Conservation (phyloP, 1,140 invertebrate genomes). For the Drosophila nikananu region DNA sequence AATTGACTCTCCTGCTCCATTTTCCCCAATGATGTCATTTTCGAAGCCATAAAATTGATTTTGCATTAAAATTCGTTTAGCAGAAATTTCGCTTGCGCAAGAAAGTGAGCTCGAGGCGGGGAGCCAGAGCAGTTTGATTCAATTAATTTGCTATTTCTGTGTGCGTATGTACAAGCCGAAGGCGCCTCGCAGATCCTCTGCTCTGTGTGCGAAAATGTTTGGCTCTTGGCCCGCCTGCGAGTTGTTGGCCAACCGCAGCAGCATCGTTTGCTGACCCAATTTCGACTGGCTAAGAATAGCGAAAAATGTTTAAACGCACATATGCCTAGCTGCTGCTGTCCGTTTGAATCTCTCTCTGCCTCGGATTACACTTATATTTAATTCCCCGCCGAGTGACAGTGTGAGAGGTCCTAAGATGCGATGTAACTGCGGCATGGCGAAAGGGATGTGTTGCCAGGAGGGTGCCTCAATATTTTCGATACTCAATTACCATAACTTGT, state of each 20-base stretch:
- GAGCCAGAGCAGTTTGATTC: constrained; percentile 53
- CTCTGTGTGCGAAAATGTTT: constrained; percentile 61
- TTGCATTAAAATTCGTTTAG: constrained; percentile 61
- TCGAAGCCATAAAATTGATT: constrained; percentile 58
- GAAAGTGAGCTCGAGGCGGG: constrained; percentile 9
- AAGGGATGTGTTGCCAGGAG: constrained; percentile 3
- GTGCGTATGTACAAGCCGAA: constrained; percentile 15
- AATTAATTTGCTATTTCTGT: constrained; percentile 74
- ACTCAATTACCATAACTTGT: constrained; percentile 13
- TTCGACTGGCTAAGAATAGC: constrained; percentile 68
- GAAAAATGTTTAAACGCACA: constrained; percentile 50
- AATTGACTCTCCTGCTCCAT: constrained; percentile 4
- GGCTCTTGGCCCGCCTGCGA: constrained; percentile 34
- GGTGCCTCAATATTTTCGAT: constrained; percentile 21
- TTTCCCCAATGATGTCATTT: constrained; percentile 57
- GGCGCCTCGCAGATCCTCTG: constrained; percentile 38
- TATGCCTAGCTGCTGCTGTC: constrained; percentile 26
- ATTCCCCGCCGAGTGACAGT: constrained; percentile 13
- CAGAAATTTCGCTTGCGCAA: constrained; percentile 29
- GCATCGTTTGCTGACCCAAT: constrained; percentile 75
- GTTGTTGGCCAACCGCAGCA: constrained; percentile 51
- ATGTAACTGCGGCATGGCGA: background rate
- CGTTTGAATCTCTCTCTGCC: constrained; percentile 34
- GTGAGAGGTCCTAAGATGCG: background rate
- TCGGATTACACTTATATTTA: constrained; percentile 48